Conservation (phyloP, 2,113 vertebrate species). For the Uropsilus gracilis region DNA sequence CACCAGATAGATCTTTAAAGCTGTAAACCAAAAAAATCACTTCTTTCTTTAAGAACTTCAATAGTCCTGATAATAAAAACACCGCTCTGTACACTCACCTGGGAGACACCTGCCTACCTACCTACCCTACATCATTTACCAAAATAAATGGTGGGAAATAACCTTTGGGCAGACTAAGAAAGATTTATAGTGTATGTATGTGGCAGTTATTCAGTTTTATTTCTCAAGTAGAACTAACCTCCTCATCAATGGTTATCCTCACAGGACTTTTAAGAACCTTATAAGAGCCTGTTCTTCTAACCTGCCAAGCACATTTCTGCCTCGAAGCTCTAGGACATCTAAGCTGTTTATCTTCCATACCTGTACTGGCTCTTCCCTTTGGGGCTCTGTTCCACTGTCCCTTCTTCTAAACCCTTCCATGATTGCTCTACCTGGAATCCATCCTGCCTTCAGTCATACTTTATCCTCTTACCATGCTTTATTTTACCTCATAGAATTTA, state of each 20-base stretch:
- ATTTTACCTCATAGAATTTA: neutral
- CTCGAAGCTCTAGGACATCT: neutral
- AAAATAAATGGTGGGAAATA: neutral
- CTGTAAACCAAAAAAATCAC: neutral
- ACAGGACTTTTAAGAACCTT: no score
- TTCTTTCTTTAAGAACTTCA: neutral
- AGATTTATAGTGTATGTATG: neutral
- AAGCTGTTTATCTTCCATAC: neutral
- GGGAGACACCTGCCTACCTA: neutral
- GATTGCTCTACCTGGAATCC: neutral
- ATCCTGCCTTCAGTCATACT: no score
- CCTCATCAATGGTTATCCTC: neutral
- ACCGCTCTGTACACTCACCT: neutral
- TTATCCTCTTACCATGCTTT: fast-evolving
- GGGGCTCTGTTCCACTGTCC: neutral
- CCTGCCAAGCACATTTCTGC: neutral
- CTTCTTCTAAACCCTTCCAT: neutral
- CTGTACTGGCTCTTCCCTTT: neutral
- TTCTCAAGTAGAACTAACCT: neutral
- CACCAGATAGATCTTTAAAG: neutral
- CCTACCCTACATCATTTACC: no score
- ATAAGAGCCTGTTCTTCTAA: no score
- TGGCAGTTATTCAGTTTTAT: neutral
- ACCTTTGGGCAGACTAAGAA: neutral
- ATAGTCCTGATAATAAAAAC: neutral